These are phyloP conservation scores for Dastarcus helophoroides DNA, from an alignment of 2,888 invertebrate species.

Conservation along the genomic window DNA sequence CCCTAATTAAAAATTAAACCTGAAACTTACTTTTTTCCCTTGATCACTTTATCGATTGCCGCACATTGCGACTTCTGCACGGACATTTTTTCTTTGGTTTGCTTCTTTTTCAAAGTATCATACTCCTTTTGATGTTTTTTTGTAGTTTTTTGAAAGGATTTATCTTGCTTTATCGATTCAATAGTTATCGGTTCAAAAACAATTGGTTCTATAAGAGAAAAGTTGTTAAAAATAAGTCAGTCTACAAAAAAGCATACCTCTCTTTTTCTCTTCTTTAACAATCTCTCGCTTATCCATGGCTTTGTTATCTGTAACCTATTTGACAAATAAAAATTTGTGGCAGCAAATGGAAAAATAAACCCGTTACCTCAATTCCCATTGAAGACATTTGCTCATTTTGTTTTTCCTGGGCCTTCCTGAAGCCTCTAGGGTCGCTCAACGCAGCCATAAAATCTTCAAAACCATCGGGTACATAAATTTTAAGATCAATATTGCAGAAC, in stretches of 20 bases:
- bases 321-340: constrained; percentile 2
- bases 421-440: constrained; percentile 86
- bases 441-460: constrained; percentile 99
- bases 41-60: constrained; percentile 85
- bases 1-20: too few species aligned
- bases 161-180: constrained; percentile 77
- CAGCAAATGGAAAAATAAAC: neutral
- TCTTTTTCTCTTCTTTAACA: constrained; percentile 58
- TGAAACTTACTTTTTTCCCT: constrained; percentile 78
- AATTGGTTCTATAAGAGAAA: constrained; percentile 44
- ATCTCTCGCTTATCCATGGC: constrained; percentile 53
- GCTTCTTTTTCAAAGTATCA: constrained; percentile 82
- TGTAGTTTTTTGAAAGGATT: constrained; percentile 82
- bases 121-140: constrained; percentile 95
- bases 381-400: constrained; percentile 88
- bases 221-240: constrained; percentile 3
- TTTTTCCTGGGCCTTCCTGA: constrained; percentile 78
- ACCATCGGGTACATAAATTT: constrained; percentile 99
- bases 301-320: constrained; percentile 28
- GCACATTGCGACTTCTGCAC: constrained; percentile 88
- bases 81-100: constrained; percentile 80
- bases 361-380: constrained; percentile 71
- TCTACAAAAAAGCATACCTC: constrained; percentile 38
- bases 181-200: constrained; percentile 87
- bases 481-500: constrained; percentile 97